phyloP scores from a whole-genome alignment of 2,888 invertebrate species.

The Sphaeridia pumilis region DNA sequence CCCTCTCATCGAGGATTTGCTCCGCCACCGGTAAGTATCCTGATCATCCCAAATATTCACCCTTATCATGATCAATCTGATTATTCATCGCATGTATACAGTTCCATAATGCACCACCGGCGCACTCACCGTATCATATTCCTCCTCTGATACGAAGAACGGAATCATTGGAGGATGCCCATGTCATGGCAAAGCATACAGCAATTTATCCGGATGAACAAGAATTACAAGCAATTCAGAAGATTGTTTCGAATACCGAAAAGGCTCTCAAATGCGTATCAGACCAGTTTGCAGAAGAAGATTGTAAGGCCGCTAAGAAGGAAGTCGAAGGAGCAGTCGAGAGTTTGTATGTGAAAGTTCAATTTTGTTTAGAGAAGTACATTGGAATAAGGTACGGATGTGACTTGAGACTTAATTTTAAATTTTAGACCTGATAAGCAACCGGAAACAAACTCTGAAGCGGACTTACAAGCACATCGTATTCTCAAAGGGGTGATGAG shows the following conservation, averaged over 20 bases:
- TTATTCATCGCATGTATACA: not conserved
- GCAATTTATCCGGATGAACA: constrained; percentile 87
- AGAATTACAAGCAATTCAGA: constrained; percentile 78
- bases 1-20: constrained; percentile 30
- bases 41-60: too few relatives aligned
- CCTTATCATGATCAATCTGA: too few relatives aligned
- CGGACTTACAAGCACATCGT: constrained; percentile 50
- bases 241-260: constrained; percentile 84
- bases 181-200: constrained; percentile 84
- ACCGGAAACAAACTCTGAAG: constrained; percentile 37
- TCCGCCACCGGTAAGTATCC: constrained; percentile 21
- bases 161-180: constrained; percentile 91
- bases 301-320: constrained; percentile 36
- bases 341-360: too few relatives aligned
- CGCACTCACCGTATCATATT: constrained; percentile 36
- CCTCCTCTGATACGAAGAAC: constrained; percentile 59
- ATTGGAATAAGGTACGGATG: not conserved
- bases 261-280: constrained; percentile 87
- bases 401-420: not conserved
- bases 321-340: too few relatives aligned
- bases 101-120: constrained; percentile 3
- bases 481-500: constrained; percentile 93
- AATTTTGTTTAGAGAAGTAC: too few relatives aligned
- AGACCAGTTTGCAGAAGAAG: constrained; percentile 65
- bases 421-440: not conserved